Base-by-base conservation (phyloP, 1,140 invertebrate genomes). In the Oscheius sp. region DNA sequence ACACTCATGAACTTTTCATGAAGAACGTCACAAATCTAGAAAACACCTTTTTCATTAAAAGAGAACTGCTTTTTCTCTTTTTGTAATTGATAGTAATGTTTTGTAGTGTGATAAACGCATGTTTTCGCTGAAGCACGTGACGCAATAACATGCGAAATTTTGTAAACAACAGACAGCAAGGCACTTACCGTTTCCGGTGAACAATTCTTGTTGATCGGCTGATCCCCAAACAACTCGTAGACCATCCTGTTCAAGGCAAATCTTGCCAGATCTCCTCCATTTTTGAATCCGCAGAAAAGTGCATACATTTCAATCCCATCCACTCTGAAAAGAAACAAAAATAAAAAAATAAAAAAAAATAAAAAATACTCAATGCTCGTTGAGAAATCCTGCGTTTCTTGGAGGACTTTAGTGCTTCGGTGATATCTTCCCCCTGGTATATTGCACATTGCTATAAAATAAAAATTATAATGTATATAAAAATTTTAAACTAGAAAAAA, bases 221-320 rank as follows among this genome's bases (percentile, higher is more conserved):
- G 29, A 15, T 65, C 71, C 42, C 34, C 20, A 28, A 74, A 74
- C 3, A 74, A 20, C 45, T 74, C 72, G 42, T 62, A 74, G 1
- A 52, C 64, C 20, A 74, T 49, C 65, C 72, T 18, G 45, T 74
- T 68, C 63, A 59, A 46, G 2, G 55, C 66, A 46, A 68, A 74
- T 15, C 62, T 59, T 13, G 72, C 64, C 3, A 59, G 49, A 18
- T 23, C 15, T 26, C 36, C 32, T 15, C 65, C 72, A 13, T 64
- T 64, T 32, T 74, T 74, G 55, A 59, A 74, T 34, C 64, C 72
- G 3, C 68, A 68, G 32, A 74, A 74, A 3, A 74, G 31, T 13
- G 64, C 72, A 31, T 74, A 74, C 4, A 74, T 15, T 26, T 68
- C 38, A 3, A 74, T 63, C 1, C 28, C 2, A 42, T 68, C 63